Base-by-base conservation (phyloP, 1,140 invertebrate species). In the Choristoneura fumiferana region DNA sequence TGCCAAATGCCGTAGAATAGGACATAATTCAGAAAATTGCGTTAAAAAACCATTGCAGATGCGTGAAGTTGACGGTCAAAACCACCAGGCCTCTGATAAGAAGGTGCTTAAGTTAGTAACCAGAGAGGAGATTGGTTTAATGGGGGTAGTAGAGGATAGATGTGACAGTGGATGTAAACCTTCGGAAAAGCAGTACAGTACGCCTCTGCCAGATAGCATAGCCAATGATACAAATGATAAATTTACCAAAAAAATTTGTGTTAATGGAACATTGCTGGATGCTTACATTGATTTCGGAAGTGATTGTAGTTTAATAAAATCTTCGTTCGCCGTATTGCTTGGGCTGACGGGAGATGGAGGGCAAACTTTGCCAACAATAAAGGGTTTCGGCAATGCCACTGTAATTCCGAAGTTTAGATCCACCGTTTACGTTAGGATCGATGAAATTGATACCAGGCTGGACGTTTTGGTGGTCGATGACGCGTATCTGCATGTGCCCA, bases 251-350 rank as follows among this genome's bases (percentile, higher is more conserved):
- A 33, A 38, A 9, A 15, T 13, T 43, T 10, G 12, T 54, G 40
- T 60, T 0, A 29, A 43, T 40, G 58, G 29, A 5, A 12, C 4
- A 1, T 10, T 33, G 1, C 13, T 34, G 17, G 58, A 29, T 10
- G 58, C 49, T 15, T 60, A 54, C 14, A 13, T 60, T 8, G 58
- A 60, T 14, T 60, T 60, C 33, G 58, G 58, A 9, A 60, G 58
- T 35, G 58, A 60, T 6, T 60, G 58, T 17, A 60, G 49, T 18
- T 35, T 60, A n/a, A 22, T 60, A n/a, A n/a, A 38, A 10, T 9
- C 22, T 13, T 34, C 38, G 4, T 1, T 13, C 2, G 56, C 56
- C 0, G 1, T 10, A 8, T 8, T 29, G 2, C 10, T 57, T 9
- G 9, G 14, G 3, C n/a, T 57, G 4, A 4, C n/a, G 0, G 43